These are phyloP conservation scores for Pogonognathellus flavescens DNA, from an alignment of 1,140 invertebrate species.

Conservation along the genomic window DNA sequence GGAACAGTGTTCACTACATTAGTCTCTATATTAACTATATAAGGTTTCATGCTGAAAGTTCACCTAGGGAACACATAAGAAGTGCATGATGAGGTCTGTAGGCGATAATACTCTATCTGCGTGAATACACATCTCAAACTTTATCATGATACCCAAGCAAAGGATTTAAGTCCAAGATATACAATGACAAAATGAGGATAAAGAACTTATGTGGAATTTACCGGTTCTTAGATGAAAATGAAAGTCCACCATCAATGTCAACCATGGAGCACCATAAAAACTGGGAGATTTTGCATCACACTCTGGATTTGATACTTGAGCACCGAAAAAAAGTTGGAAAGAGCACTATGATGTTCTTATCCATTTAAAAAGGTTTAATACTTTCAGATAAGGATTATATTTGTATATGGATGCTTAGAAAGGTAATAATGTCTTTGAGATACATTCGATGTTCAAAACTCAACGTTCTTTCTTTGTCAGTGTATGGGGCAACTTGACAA, in stretches of 20 bases:
- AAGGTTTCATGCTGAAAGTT: no score
- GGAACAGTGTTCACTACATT: no score
- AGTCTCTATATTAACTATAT: no score
- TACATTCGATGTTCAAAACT: no score
- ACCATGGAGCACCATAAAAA: conserved; percentile 21
- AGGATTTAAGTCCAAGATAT: conserved; percentile 31
- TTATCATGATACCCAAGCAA: not conserved
- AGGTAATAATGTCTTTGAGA: no score
- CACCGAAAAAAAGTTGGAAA: conserved; percentile 21
- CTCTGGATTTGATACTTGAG: conserved; percentile 28
- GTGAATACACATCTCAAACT: not conserved
- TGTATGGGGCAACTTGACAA: no score
- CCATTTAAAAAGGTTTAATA: not conserved
- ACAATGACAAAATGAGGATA: conserved; percentile 46
- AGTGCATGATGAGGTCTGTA: no score
- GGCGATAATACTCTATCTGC: no score
- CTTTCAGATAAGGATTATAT: not conserved
- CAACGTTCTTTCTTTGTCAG: no score
- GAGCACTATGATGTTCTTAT: conserved; percentile 9
- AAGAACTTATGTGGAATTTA: conserved; percentile 50
- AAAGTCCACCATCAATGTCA: conserved; percentile 25
- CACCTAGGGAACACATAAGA: no score
- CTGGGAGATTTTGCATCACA: conserved; percentile 34
- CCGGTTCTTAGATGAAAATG: conserved; percentile 35
- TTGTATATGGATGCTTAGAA: not conserved